These are phyloP conservation scores for Prorops nasuta DNA, from an alignment of 1,140 invertebrate species.

Conservation along the genomic window DNA sequence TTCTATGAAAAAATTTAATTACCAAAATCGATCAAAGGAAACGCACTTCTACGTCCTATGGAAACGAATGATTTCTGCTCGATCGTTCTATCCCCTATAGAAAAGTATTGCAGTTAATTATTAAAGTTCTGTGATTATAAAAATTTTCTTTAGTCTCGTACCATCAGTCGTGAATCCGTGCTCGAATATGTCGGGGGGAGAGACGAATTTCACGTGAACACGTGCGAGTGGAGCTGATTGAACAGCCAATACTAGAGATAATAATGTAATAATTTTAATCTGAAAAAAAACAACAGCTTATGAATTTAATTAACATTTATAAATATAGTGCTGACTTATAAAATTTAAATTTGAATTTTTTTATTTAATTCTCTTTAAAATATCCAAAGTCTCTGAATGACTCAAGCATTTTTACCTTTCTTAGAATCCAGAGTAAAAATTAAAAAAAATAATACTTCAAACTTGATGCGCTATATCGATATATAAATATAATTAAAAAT, in stretches of 20 bases:
- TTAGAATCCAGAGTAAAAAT: not conserved
- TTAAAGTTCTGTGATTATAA: constrained; percentile 4
- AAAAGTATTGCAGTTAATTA: not conserved
- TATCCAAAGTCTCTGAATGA: not conserved
- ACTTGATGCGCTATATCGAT: not conserved
- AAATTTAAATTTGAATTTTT: not conserved
- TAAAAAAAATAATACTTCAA: not conserved
- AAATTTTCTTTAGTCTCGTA: constrained; percentile 25
- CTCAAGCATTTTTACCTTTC: not conserved
- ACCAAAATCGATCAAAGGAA: constrained; percentile 21
- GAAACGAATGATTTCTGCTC: constrained; percentile 40
- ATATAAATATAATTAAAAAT: too few relatives aligned
- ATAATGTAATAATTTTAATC: constrained; percentile 24
- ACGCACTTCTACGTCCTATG: constrained; percentile 29
- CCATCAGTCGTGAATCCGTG: constrained; percentile 45
- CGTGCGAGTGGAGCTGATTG: constrained; percentile 37
- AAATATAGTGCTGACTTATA: not conserved
- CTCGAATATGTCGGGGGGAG: constrained; percentile 43
- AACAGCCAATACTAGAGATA: constrained; percentile 18
- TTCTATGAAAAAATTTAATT: constrained; percentile 6
- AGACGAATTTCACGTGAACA: constrained; percentile 48
- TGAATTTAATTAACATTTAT: not conserved
- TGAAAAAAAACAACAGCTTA: constrained; percentile 22
- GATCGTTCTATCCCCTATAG: constrained; percentile 35
- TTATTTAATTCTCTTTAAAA: not conserved